phyloP scores from a whole-genome alignment of 92 coral and sea anemone genomes.

The Chrysogorgia sp. region DNA sequence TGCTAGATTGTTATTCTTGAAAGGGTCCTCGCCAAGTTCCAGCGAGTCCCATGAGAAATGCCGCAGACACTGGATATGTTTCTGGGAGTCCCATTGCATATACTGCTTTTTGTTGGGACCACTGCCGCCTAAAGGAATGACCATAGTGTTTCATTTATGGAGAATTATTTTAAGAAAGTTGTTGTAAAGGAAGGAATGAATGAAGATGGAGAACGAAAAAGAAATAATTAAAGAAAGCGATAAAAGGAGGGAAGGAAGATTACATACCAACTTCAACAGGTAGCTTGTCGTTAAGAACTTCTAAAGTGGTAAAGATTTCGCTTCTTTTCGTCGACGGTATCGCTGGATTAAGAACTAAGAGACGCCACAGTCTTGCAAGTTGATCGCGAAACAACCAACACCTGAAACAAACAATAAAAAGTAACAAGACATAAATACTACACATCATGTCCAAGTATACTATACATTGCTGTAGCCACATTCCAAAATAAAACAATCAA shows the following conservation, averaged over 20 bases:
- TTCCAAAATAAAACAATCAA: neutral
- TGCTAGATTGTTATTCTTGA: constrained; percentile 8
- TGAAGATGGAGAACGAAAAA: no score
- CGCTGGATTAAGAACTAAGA: constrained; percentile 69
- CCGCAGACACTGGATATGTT: constrained; percentile 15
- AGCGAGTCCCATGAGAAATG: constrained; percentile 18
- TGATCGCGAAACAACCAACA: constrained; percentile 80
- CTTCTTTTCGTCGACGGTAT: constrained; percentile 56
- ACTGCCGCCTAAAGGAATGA: neutral
- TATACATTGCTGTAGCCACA: neutral
- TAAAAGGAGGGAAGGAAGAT: constrained; percentile 47
- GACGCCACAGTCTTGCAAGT: constrained; percentile 84
- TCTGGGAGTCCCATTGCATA: constrained; percentile 32
- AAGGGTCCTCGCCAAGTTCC: constrained; percentile 32
- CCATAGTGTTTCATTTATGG: no score
- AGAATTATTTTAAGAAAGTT: no score
- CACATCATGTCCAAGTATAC: neutral
- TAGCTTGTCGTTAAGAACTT: constrained; percentile 62
- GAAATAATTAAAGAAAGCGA: no score
- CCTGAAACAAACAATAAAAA: constrained; percentile 20
- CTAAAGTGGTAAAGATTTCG: constrained; percentile 60
- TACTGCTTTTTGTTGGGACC: constrained; percentile 2
- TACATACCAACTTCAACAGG: constrained; percentile 25
- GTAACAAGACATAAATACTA: neutral
- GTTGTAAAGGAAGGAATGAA: constrained; percentile 35